Percentiles rank a stretch among this genome's conserved stretches.
These are phyloP conservation scores for Spea multiplicata DNA, from an alignment of 2,113 vertebrate genomes.

Conservation along the genomic window DNA sequence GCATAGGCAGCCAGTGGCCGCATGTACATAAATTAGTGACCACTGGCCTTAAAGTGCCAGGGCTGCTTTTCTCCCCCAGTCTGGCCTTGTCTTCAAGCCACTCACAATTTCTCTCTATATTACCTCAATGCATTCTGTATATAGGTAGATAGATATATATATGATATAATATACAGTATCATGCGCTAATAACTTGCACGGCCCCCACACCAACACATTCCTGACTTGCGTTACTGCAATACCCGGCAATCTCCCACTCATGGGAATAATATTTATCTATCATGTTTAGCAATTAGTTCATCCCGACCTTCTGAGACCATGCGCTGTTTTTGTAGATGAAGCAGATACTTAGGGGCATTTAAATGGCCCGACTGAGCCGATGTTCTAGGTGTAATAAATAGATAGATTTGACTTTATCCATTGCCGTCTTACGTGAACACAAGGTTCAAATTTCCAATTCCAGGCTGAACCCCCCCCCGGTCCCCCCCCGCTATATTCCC, in stretches of 20 bases:
- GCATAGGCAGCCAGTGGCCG: no score
- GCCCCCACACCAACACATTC: not conserved
- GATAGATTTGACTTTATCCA: not conserved
- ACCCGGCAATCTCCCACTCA: not conserved
- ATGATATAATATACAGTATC: no score
- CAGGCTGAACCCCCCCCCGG: no score
- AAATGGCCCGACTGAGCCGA: not conserved
- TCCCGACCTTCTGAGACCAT: not conserved
- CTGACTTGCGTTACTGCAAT: not conserved
- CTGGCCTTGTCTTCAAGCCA: no score
- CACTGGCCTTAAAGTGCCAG: no score
- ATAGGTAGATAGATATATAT: no score
- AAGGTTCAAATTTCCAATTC: not conserved
- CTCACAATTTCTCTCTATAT: no score
- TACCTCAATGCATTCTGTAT: no score
- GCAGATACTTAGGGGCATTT: not conserved
- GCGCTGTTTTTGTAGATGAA: not conserved
- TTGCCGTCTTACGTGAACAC: not conserved
- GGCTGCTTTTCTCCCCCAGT: no score
- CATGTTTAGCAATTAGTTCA: not conserved
- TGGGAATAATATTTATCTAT: not conserved
- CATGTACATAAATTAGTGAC: no score
- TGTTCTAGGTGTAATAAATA: not conserved
- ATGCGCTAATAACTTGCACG: not conserved
- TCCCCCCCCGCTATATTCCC: not conserved